phyloP scores from a whole-genome alignment of 1,140 invertebrate species.

The Cherax destructor region DNA sequence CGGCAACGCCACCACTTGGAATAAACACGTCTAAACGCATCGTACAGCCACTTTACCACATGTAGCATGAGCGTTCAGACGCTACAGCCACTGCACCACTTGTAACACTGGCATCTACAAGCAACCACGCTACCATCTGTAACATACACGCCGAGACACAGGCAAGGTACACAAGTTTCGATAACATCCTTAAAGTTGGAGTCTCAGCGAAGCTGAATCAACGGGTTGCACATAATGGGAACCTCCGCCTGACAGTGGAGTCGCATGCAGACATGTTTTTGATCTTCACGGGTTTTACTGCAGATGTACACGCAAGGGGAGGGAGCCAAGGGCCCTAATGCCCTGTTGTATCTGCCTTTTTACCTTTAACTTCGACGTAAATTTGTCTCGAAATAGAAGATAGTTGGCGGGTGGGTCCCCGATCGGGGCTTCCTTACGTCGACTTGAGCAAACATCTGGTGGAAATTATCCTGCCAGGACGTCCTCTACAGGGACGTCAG shows the following conservation, averaged over 20 bases:
- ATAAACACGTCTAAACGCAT: too few relatives aligned
- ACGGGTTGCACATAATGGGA: not conserved
- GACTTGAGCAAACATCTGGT: conserved; percentile 3
- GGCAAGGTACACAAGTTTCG: not conserved
- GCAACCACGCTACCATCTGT: not conserved
- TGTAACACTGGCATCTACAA: too few relatives aligned
- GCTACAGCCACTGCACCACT: too few relatives aligned
- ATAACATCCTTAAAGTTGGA: not conserved
- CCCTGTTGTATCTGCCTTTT: not conserved
- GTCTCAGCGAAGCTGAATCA: not conserved
- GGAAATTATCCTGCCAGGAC: not conserved
- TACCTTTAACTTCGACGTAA: not conserved
- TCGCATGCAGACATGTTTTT: conserved; percentile 6
- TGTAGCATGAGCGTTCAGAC: too few relatives aligned
- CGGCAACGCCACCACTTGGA: too few relatives aligned
- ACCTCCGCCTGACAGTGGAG: not conserved
- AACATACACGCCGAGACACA: not conserved
- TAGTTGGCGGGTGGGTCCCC: not conserved
- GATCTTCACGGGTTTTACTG: not conserved
- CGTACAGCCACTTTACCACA: too few relatives aligned
- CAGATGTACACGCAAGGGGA: not conserved
- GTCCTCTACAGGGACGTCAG: not conserved
- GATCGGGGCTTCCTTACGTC: not conserved
- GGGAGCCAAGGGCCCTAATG: not conserved
- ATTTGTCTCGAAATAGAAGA: conserved; percentile 8